Evolutionary conservation across 2,888 invertebrate species (phyloP).

Genomic region (Acrobasis repandana): DNA sequence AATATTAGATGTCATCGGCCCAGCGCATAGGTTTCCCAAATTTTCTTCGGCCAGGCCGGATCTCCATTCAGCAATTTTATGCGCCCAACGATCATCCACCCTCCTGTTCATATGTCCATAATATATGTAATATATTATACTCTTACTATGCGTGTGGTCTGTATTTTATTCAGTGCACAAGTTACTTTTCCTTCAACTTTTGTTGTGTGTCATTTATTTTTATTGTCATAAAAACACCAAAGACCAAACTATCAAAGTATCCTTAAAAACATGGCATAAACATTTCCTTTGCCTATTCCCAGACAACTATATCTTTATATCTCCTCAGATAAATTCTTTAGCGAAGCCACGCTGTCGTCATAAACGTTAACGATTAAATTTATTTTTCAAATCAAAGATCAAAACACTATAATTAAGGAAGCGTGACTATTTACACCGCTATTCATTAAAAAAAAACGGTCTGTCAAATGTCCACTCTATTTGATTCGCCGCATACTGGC

Average conservation of each 20-base stretch:
- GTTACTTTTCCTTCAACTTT: neutral
- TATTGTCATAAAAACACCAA: neutral
- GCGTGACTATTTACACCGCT: constrained; percentile 30
- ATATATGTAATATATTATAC: no score
- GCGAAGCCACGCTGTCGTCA: constrained; percentile 13
- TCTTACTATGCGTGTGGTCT: neutral
- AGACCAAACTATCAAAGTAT: neutral
- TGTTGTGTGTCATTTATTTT: neutral
- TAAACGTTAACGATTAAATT: constrained; percentile 23
- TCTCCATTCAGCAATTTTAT: no score
- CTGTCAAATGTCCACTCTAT: constrained; percentile 41
- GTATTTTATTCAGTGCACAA: neutral
- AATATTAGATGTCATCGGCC: no score
- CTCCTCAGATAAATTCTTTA: constrained; percentile 6
- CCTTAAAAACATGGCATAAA: neutral
- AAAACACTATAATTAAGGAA: constrained; percentile 34
- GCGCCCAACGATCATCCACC: no score
- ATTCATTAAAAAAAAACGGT: constrained; percentile 32
- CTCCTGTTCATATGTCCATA: no score
- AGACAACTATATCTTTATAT: neutral
- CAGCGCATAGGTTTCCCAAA: no score
- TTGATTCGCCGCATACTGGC: constrained; percentile 44
- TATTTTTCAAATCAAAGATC: constrained; percentile 30
- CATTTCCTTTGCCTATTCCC: neutral
- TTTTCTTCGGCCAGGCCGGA: no score